phyloP scores from a whole-genome alignment of 2,113 vertebrate species.

The Xiphias gladius region DNA sequence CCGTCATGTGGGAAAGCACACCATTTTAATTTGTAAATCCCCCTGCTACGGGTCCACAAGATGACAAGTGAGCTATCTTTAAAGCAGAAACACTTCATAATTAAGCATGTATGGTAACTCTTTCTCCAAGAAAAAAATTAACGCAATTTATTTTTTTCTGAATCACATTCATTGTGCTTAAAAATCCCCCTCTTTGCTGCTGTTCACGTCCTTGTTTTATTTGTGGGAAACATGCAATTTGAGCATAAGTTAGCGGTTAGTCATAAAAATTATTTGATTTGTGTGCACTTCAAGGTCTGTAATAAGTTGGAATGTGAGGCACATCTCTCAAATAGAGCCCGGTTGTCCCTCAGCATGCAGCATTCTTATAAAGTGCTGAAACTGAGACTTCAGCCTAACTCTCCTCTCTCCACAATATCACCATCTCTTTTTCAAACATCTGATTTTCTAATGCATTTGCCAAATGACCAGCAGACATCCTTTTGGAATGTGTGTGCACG shows the following conservation, averaged over 20 bases:
- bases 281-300: constrained; percentile 12
- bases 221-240: background rate
- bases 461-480: constrained; percentile 22
- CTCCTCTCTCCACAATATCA: background rate
- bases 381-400: background rate
- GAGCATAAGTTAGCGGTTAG: background rate
- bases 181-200: background rate
- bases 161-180: background rate
- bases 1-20: constrained; percentile 24
- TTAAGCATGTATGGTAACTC: background rate
- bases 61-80: background rate
- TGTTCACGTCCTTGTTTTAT: background rate
- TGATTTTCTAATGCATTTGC: constrained; percentile 31
- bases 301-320: constrained; percentile 34
- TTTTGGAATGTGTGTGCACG: background rate
- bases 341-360: constrained; percentile 20
- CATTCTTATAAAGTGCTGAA: constrained; percentile 3
- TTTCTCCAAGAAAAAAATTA: background rate
- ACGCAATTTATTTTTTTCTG: background rate
- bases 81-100: background rate
- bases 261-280: constrained; percentile 31
- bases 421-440: constrained; percentile 15
- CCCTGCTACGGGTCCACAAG: background rate
- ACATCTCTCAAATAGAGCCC: background rate
- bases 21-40: constrained; percentile 1